A percentile compares a stretch with the other conserved stretches of the same genome.
Evolutionary conservation across 2,888 invertebrate species (phyloP).

Genomic region (Villa cingulata): DNA sequence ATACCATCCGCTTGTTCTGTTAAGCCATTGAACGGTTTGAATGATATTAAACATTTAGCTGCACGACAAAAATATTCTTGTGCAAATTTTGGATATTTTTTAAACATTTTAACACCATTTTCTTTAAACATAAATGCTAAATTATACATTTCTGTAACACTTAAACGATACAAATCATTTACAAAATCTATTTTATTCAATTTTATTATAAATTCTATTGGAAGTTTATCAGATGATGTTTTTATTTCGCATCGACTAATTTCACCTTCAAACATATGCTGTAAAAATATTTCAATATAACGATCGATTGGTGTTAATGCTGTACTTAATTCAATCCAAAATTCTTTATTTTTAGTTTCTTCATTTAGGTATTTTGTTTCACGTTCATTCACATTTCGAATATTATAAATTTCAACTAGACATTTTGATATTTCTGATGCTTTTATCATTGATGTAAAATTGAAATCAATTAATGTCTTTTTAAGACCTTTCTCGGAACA

Average conservation of each 20-base stretch:
- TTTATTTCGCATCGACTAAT: slow-evolving; percentile 34
- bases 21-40: slow-evolving; percentile 39
- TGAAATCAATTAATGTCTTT: slow-evolving; percentile 25
- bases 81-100: slow-evolving; percentile 50
- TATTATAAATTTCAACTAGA: slow-evolving; percentile 21
- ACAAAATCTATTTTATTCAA: slow-evolving; percentile 30
- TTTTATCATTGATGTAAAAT: slow-evolving; percentile 26
- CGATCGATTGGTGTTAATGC: slow-evolving; percentile 36
- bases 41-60: slow-evolving; percentile 56
- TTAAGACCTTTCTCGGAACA: slow-evolving; percentile 23
- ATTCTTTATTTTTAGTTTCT: slow-evolving; percentile 2
- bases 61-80: slow-evolving; percentile 60
- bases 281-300: slow-evolving; percentile 36
- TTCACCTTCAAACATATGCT: slow-evolving; percentile 38
- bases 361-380: slow-evolving; percentile 19
- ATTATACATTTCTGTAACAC: slow-evolving; percentile 31
- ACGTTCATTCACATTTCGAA: slow-evolving; percentile 20
- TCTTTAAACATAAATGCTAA: slow-evolving; percentile 37
- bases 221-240: slow-evolving; percentile 20
- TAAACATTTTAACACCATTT: slow-evolving; percentile 49
- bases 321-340: slow-evolving; percentile 33
- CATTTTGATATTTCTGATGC: slow-evolving; percentile 26
- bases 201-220: slow-evolving; percentile 21
- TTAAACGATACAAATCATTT: slow-evolving; percentile 36
- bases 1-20: slow-evolving; percentile 31